Conservation (phyloP, 2,113 vertebrate genomes). For the Microtus montanus region DNA sequence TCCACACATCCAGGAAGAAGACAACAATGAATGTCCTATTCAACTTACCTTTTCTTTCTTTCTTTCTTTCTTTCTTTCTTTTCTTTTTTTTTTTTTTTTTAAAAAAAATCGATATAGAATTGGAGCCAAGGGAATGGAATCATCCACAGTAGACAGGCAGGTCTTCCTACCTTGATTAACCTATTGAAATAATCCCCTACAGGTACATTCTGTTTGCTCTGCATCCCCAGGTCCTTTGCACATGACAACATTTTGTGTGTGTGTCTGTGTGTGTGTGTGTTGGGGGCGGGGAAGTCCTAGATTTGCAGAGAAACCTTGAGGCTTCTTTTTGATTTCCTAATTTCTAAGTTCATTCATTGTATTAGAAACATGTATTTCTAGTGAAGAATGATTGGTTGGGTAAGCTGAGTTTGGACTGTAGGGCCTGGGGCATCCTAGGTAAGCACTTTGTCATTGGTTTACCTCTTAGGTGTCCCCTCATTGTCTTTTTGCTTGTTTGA, state of each 20-base stretch:
- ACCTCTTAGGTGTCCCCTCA: background rate
- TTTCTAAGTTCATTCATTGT: background rate
- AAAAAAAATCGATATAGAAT: background rate
- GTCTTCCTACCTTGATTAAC: background rate
- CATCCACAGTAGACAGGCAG: background rate
- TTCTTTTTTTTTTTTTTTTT: too few relatives aligned
- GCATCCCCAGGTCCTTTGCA: background rate
- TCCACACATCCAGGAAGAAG: background rate
- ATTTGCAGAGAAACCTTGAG: background rate
- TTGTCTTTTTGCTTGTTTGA: background rate
- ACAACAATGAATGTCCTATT: too few relatives aligned
- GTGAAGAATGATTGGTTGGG: background rate
- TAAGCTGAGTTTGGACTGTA: background rate
- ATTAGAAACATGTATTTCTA: background rate
- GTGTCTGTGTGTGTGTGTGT: background rate
- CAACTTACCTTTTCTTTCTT: too few relatives aligned
- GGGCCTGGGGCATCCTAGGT: background rate
- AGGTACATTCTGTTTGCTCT: background rate
- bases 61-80: too few relatives aligned
- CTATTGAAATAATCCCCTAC: background rate
- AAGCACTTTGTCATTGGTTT: background rate
- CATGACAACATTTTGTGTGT: background rate
- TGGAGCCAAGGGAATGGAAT: background rate
- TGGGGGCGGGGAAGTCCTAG: accelerated
- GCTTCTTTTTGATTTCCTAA: background rate